Evolutionary conservation across 1,140 invertebrate genomes (phyloP), one percentile per base, ranked within the genome.

Genomic region (Saxidomus purpurata): DNA sequence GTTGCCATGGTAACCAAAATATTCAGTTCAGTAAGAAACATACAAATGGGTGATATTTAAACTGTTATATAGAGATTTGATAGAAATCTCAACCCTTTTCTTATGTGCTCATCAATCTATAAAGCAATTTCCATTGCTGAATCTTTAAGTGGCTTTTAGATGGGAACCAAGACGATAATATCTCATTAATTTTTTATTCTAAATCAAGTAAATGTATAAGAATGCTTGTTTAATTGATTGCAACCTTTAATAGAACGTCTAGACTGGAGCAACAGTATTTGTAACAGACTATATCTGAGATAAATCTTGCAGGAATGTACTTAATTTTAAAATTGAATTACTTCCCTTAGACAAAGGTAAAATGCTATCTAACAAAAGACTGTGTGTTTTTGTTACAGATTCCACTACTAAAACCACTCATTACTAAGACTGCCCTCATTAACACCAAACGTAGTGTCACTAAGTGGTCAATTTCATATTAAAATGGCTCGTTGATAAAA

Each of bases 1-100:
- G 86, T 88, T 81, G 86, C 86, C 76, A 88, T 88, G 86, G 86
- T 25, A 88, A 88, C 86, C 49, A 79, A 88, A 81, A 88, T 88
- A 81, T 88, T 81, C 40, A 55, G 71, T 80, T 49, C 71, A 79
- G 40, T 71, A 84, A 84, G 82, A 67, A 84, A 84, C 82, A 67
- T 40, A 63, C 61, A 84, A 84, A 84, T 84, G 82, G 82, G 43
- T 84, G 61, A 84, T 84, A 67, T 63, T 84, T 84, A 84, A 84
- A 84, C 82, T 43, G 82, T 74, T 67, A 84, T 82, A 82, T 84
- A 34, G 59, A 84, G n/a, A 84, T 84, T 71, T 84, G 82, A 84
- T 84, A 69, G 67, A 74, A 83, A 84, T 71, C 59, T 71, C 40
- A 74, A 22, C n/a, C 69, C 31, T 79, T 55, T 79, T 55, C 49